phyloP scores from a whole-genome alignment of 1,140 invertebrate species.

The Tetramorium parvispinum region DNA sequence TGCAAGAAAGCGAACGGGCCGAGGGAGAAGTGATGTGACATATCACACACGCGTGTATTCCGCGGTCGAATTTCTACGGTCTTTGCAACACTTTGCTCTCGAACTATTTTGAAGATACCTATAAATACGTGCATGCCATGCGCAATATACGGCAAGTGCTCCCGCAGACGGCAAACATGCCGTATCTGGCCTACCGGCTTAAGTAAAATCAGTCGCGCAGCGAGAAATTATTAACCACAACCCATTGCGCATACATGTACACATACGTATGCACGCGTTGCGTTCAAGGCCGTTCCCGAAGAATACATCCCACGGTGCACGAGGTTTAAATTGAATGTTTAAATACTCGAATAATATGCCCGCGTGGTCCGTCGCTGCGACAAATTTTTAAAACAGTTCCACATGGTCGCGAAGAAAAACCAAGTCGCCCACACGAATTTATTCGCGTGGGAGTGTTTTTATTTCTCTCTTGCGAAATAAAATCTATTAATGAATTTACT shows the following conservation, averaged over 20 bases:
- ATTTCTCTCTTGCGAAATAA: not conserved
- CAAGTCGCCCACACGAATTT: not conserved
- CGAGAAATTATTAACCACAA: slow-evolving; percentile 43
- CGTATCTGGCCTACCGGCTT: slow-evolving; percentile 47
- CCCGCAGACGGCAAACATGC: slow-evolving; percentile 48
- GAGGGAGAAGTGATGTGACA: slow-evolving; percentile 36
- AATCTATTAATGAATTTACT: slow-evolving; percentile 10
- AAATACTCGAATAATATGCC: slow-evolving; percentile 24
- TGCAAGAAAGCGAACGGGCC: not conserved
- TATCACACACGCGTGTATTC: slow-evolving; percentile 61
- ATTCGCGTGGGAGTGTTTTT: not conserved
- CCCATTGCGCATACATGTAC: not conserved
- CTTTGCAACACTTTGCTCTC: slow-evolving; percentile 70
- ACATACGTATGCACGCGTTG: not conserved
- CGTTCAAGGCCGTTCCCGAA: not conserved
- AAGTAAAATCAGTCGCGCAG: slow-evolving; percentile 27
- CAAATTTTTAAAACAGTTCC: slow-evolving; percentile 1
- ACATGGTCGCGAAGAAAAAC: not conserved
- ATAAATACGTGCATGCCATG: slow-evolving; percentile 69
- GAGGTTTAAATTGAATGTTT: slow-evolving; percentile 30
- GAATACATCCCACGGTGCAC: not conserved
- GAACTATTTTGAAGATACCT: slow-evolving; percentile 72
- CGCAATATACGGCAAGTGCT: slow-evolving; percentile 60
- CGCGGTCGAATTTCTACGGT: slow-evolving; percentile 67
- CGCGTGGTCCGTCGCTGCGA: not conserved